Evolutionary conservation across 2,113 vertebrate species (phyloP).

Genomic region (Illadopsis cleaveri): DNA sequence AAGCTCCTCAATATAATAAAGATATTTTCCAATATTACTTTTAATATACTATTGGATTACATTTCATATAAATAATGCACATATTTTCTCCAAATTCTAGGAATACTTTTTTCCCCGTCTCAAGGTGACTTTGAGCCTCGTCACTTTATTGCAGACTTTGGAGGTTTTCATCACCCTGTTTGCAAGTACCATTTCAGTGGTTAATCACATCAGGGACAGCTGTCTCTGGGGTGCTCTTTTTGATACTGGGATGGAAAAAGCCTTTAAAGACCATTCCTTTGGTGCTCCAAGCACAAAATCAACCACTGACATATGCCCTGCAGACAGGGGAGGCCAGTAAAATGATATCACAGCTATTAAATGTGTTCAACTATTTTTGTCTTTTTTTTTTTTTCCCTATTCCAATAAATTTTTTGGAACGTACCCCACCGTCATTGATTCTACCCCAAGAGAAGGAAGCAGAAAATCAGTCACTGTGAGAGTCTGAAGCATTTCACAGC

Average conservation of each 20-base stretch:
- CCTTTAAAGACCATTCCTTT: constrained; percentile 2
- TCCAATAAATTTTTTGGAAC: neutral
- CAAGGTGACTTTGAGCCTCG: constrained; percentile 53
- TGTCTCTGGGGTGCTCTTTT: constrained; percentile 26
- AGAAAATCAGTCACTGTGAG: constrained; percentile 52
- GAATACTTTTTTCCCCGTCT: neutral
- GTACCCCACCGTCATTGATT: neutral
- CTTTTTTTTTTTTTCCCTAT: neutral
- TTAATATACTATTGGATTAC: neutral
- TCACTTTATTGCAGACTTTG: constrained; percentile 23
- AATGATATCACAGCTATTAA: neutral
- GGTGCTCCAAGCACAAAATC: neutral
- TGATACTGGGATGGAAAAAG: neutral
- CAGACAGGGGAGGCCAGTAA: neutral
- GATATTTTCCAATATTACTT: neutral
- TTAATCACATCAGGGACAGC: constrained; percentile 32
- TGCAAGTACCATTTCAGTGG: constrained; percentile 44
- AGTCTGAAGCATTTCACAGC: constrained; percentile 36
- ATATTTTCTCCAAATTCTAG: constrained; percentile 9
- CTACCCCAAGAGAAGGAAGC: constrained; percentile 31
- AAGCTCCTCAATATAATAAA: neutral
- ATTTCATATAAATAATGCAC: neutral
- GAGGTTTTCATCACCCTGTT: constrained; percentile 56
- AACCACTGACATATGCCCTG: neutral
- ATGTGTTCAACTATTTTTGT: constrained; percentile 11